phyloP scores from a whole-genome alignment of 2,888 invertebrate genomes.

The Octodonta nipae region DNA sequence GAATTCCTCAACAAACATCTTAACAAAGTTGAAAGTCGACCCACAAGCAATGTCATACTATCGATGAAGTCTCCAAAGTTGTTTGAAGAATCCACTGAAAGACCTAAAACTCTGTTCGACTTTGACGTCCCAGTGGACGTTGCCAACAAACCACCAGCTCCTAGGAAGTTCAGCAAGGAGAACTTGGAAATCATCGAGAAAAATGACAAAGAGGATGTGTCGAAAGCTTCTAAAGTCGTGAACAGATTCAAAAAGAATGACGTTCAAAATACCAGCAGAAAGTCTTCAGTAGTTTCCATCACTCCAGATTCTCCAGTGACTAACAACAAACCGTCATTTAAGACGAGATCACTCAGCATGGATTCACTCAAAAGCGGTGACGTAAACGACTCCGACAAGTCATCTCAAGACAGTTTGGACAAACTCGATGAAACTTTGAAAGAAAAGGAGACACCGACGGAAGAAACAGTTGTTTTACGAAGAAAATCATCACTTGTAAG shows the following conservation, averaged over 20 bases:
- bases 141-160: conserved; percentile 12
- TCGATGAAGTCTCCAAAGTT: conserved; percentile 41
- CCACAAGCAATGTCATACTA: conserved; percentile 49
- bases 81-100: conserved; percentile 18
- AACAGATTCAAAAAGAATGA: conserved; percentile 23
- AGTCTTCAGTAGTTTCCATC: conserved; percentile 23
- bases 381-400: conserved; percentile 15
- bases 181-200: conserved; percentile 35
- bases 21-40: conserved; percentile 53
- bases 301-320: conserved; percentile 20
- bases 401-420: conserved; percentile 26
- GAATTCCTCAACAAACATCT: conserved; percentile 59
- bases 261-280: conserved; percentile 14
- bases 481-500: conserved; percentile 43
- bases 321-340: conserved; percentile 29
- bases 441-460: conserved; percentile 36
- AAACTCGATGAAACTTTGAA: conserved; percentile 18
- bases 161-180: conserved; percentile 26
- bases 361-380: conserved; percentile 32
- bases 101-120: conserved; percentile 22
- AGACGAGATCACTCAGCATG: conserved; percentile 41
- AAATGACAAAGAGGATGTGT: conserved; percentile 16
- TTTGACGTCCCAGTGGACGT: conserved; percentile 14
- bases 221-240: conserved; percentile 13
- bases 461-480: conserved; percentile 36